Evolutionary conservation across 2,797 vertebrate species (phyloP), one percentile per base, ranked within the genome.

Genomic region (Miichthys miiuy): DNA sequence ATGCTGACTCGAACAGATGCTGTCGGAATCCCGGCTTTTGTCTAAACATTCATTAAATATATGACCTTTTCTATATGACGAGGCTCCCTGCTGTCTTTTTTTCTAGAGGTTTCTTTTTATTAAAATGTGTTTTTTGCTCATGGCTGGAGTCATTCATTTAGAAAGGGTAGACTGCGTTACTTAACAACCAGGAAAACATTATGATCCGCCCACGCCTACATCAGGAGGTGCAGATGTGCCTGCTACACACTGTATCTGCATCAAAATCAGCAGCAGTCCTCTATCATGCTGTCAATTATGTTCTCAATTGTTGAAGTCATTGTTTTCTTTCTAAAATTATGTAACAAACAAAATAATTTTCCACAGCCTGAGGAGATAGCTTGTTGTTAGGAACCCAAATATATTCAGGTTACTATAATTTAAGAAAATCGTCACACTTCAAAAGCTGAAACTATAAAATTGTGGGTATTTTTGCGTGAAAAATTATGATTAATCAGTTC

Each of bases 1-100:
- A 52, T 64, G 34, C 79, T 79, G 75, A 82, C 56, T 67, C 25
- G 50, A 64, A 74, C 41, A 75, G 52, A 77, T 61, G 60, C 55
- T 58, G 69, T 63, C 62, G 75, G 48, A 54, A 30, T 64, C 48
- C 54, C 64, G 48, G 75, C 48, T 42, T 70, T 60, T 72, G 42
- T 76, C 51, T 12, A 20, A 73, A 77, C 66, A 18, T 17, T 51
- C 38, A 65, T 77, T 80, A 75, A 52, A 61, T 2, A 11, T 30
- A 13, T 5, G 16, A 73, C 46, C 41, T 72, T 80, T 55, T 79
- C 52, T 57, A 1, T 14, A 51, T 52, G 42, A 21, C 30, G 64
- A 47, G 50, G 18, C 20, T 56, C 13, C 58, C 46, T 61, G 60
- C 25, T 52, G 42, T 42, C 7, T 42, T 12, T 42, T 42, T 42